A percentile compares a stretch with the other conserved stretches of the same genome.
Conservation (phyloP, 2,797 vertebrate species). For the Semotilus atromaculatus region DNA sequence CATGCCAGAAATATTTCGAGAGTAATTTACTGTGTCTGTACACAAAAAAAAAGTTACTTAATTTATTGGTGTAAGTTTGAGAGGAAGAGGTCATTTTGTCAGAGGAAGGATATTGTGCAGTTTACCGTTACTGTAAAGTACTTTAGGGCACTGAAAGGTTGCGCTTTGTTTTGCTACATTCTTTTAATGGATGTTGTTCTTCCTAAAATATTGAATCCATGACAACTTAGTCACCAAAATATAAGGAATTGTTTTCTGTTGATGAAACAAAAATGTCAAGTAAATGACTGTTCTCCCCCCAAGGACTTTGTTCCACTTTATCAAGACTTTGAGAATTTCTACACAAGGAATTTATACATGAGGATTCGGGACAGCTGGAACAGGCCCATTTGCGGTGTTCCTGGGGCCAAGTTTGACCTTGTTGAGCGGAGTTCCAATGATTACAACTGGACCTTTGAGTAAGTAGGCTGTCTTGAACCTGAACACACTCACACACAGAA, state of each 20-base stretch:
- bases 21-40: background rate
- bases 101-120: conserved; percentile 53
- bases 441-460: conserved; percentile 97
- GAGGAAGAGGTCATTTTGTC: conserved; percentile 39
- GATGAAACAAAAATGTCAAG: background rate
- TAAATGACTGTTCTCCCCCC: background rate
- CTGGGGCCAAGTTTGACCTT: conserved; percentile 89
- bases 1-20: background rate
- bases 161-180: conserved; percentile 4
- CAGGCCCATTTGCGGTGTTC: conserved; percentile 90
- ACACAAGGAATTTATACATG: conserved; percentile 95
- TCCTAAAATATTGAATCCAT: conserved; percentile 11
- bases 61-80: background rate
- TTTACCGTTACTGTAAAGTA: conserved; percentile 35
- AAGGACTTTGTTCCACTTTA: conserved; percentile 96
- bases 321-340: conserved; percentile 96
- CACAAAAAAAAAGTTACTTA: background rate
- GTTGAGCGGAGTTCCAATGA: conserved; percentile 86
- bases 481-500: background rate
- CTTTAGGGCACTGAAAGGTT: conserved; percentile 32
- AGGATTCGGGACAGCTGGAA: conserved; percentile 95
- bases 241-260: background rate
- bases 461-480: conserved; percentile 64
- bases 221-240: background rate
- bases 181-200: conserved; percentile 6